phyloP scores from a whole-genome alignment of 2,797 vertebrate genomes.

The Leptoclinus maculatus region DNA sequence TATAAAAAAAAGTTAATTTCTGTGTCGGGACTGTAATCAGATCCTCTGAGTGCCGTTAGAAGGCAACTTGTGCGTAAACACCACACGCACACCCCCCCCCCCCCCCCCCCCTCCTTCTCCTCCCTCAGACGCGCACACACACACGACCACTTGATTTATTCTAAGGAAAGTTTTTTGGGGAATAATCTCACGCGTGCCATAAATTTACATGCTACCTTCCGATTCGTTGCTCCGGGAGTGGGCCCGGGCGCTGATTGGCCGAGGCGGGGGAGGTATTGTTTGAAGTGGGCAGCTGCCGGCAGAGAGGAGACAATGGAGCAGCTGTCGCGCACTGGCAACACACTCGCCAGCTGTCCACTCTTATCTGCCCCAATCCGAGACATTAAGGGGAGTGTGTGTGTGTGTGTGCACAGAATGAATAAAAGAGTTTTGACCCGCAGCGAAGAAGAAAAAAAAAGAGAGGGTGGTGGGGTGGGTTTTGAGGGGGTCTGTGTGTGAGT shows the following conservation, averaged over 20 bases:
- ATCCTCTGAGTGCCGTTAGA: constrained; percentile 67
- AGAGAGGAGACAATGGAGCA: constrained; percentile 98
- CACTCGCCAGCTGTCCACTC: constrained; percentile 99
- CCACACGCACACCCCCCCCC: too few relatives aligned
- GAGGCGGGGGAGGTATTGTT: constrained; percentile 91
- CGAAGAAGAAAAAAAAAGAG: constrained; percentile 84
- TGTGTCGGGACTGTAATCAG: constrained; percentile 26
- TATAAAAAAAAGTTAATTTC: not conserved
- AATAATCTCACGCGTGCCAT: constrained; percentile 97
- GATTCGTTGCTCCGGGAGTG: constrained; percentile 84
- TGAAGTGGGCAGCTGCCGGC: constrained; percentile 98
- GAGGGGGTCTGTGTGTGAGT: constrained; percentile 54
- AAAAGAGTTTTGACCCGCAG: constrained; percentile 96
- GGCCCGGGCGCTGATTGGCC: constrained; percentile 86
- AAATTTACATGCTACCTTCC: constrained; percentile 92
- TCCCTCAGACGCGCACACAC: constrained; percentile 61
- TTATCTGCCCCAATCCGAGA: constrained; percentile 96
- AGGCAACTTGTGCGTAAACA: constrained; percentile 77
- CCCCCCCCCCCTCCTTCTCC: constrained; percentile 1
- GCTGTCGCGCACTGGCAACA: constrained; percentile 98
- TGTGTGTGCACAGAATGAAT: constrained; percentile 85
- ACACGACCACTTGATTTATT: constrained; percentile 87
- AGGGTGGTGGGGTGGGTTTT: constrained; percentile 84
- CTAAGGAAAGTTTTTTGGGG: constrained; percentile 87
- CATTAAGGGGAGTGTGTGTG: constrained; percentile 90